Base-by-base conservation (phyloP, 2,888 invertebrate species). In the Papilio demoleus region DNA sequence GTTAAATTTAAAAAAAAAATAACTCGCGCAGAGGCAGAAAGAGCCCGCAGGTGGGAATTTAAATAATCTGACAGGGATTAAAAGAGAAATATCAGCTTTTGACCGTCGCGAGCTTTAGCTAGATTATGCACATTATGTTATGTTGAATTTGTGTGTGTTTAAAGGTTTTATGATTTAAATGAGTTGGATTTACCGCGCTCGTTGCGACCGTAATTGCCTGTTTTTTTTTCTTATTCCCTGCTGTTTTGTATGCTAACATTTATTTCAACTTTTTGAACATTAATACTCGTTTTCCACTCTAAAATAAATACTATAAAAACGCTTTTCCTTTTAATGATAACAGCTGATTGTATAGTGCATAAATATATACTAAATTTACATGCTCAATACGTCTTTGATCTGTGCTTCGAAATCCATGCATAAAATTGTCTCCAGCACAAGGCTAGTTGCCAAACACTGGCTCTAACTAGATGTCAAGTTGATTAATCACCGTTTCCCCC, bases 31-130 rank as follows among this genome's bases (percentile, higher is more conserved):
- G 85, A 85, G 84, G 83, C 79, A 85, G 82, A 81, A 81, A 80
- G 77, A 81, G 78, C 82, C 84, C 86, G 85, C 92, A 92, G 92
- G 92, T 92, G 92, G 92, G 92, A 91, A 92, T 92, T 92, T 92
- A 92, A 92, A 92, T 92, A 92, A 92, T 92, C 92, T 91, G 92
- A 90, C 91, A 90, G 86, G 92, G 92, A 91, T 92, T 92, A 92
- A 92, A 90, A 88, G 88, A 91, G 87, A 88, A 92, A 91, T 90
- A 92, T 91, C 90, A 90, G 91, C 90, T 86, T 90, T 88, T 89
- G 90, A 89, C 90, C 90, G 88, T 84, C 85, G 89, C 86, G 83
- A 78, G 79, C 80, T 79, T 77, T 72, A 74, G 74, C 73, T 77
- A 82, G 88, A 84, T 90, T 88, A 89, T 82, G 82, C 83, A 88